A percentile compares a stretch with the other conserved stretches of the same genome.
phyloP scores from a whole-genome alignment of 2,113 vertebrate genomes.

The Gambusia affinis region DNA sequence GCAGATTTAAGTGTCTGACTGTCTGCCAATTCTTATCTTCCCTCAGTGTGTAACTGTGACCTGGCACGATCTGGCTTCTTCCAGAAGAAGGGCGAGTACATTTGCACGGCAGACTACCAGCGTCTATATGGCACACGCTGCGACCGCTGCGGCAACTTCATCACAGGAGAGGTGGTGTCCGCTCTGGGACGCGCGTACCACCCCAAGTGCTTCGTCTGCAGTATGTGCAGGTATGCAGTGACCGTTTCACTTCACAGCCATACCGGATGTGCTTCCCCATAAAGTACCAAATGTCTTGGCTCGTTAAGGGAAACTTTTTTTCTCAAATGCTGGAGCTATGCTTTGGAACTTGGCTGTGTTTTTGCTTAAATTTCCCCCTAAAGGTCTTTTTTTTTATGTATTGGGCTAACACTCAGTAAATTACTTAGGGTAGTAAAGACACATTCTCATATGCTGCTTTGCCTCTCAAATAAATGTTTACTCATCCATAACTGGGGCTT shows the following conservation, averaged over 20 bases:
- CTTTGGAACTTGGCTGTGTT: not conserved
- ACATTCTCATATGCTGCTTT: not conserved
- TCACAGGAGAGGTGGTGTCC: conserved; percentile 97
- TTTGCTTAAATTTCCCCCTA: not conserved
- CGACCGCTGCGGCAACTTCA: conserved; percentile 94
- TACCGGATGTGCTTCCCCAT: not conserved
- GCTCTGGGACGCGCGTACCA: conserved; percentile 97
- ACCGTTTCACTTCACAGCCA: not conserved
- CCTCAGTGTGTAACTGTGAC: conserved; percentile 93
- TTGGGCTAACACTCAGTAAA: not conserved
- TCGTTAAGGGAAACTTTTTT: not conserved
- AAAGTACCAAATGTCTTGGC: not conserved
- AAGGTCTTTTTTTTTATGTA: not conserved
- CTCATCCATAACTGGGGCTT: not conserved
- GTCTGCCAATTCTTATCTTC: conserved; percentile 26
- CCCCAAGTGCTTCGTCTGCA: conserved; percentile 98
- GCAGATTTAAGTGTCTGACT: not conserved
- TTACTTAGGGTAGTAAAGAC: no score
- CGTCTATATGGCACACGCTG: conserved; percentile 96
- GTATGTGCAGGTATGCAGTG: conserved; percentile 88
- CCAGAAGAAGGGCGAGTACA: conserved; percentile 98
- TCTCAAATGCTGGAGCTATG: not conserved
- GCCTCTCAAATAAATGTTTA: not conserved
- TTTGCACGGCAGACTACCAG: conserved; percentile 98
- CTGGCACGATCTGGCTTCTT: conserved; percentile 97